A percentile compares a stretch with the other conserved stretches of the same genome.
These are phyloP conservation scores for Xiphydria camelus DNA, from an alignment of 2,888 invertebrate species.

Conservation along the genomic window DNA sequence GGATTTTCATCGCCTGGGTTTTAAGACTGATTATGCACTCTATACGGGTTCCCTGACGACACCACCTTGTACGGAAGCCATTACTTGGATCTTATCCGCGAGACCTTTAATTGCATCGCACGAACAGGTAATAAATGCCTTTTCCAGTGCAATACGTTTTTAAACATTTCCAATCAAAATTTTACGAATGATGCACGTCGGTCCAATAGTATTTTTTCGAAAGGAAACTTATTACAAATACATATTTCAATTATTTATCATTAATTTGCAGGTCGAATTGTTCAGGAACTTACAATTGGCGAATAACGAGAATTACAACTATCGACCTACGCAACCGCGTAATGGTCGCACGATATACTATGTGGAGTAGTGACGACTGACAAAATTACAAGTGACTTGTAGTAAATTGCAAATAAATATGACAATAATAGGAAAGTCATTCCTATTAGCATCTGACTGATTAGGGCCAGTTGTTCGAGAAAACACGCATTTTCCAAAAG, in stretches of 20 bases:
- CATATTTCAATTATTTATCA: neutral
- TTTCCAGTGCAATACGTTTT: too few species aligned
- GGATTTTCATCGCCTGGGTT: neutral
- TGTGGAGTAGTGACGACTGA: too few species aligned
- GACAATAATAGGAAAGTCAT: too few species aligned
- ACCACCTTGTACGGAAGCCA: constrained; percentile 78
- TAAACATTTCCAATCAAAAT: too few species aligned
- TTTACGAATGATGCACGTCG: neutral
- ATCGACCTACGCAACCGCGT: constrained; percentile 25
- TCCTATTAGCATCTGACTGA: too few species aligned
- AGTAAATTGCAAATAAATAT: too few species aligned
- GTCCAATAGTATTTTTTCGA: neutral
- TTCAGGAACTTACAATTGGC: neutral
- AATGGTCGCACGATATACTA: constrained; percentile 24
- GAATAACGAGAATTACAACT: constrained; percentile 20
- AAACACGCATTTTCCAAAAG: too few species aligned
- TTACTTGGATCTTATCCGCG: constrained; percentile 79
- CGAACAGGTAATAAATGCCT: constrained; percentile 65
- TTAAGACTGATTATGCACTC: constrained; percentile 38
- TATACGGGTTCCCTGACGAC: constrained; percentile 74
- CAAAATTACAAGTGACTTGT: too few species aligned
- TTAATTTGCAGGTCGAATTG: neutral
- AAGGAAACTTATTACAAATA: neutral
- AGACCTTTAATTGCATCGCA: constrained; percentile 73
- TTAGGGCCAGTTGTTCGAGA: too few species aligned